Evolutionary conservation across 2,113 vertebrate genomes (phyloP), one percentile per base, ranked within the genome.

Genomic region (Gambusia affinis): DNA sequence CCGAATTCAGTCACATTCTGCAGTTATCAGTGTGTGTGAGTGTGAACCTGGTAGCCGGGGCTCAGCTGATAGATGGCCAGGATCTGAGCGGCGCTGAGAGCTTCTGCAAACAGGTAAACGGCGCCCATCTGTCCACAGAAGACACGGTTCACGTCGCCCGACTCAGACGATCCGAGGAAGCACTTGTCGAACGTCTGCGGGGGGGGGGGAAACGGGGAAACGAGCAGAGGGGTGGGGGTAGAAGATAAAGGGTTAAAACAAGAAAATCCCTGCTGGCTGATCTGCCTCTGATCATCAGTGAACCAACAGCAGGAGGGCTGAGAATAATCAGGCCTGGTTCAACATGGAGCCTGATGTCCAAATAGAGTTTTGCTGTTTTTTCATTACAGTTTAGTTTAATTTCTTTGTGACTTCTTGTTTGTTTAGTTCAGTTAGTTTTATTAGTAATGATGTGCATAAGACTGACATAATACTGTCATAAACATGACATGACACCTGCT

Each of bases 111-210:
- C 84, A 99, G 95, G 90, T 99, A 99, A 83, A 99, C 96, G 0
- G 98, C 96, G 44, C 97, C 96, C 97, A 99, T 98, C 89, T 99
- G 98, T 51, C 98, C 98, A 81, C 98, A 99, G 87, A 99, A 99
- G 63, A 99, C 97, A 57, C 98, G 94, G 83, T 98, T 98, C 78
- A 94, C 96, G 82, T 99, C 98, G 27, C 97, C 97, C 6, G 97
- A 98, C 94, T 99, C 98, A 11, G 97, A 98, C 0, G 98, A 99
- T 31, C 97, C 98, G 89, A 99, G 94, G 94, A 99, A 99, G 94
- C 98, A 99, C 86, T 99, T 99, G 92, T 99, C 98, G 93, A 98
- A 99, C 0, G 98, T 99, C 98, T 99, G 90, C 81, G 35, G 35
- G 30, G 88, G 27, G 1, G n/a, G 62, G 76, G 65, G 60, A 57